Conservation (phyloP, 2,888 invertebrate genomes). For the Euzetes globulus region DNA sequence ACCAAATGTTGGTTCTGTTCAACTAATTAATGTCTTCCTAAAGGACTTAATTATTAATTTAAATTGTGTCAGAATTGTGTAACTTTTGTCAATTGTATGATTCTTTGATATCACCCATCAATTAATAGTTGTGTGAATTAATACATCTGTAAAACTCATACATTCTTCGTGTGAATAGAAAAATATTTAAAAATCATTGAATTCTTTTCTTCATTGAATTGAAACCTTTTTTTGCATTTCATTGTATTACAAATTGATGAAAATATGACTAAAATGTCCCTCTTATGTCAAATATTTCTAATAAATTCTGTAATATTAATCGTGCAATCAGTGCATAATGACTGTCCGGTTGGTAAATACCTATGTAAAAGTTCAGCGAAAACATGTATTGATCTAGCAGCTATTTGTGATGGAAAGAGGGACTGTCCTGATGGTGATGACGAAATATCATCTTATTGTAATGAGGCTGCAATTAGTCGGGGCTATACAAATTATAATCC, state of each 20-base stretch:
- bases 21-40: too few species aligned
- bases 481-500: slow-evolving; percentile 5
- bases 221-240: too few species aligned
- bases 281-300: not conserved
- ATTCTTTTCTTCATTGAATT: too few species aligned
- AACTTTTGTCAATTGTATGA: too few species aligned
- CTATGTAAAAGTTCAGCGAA: not conserved
- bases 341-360: slow-evolving; percentile 9
- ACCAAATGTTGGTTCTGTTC: too few species aligned
- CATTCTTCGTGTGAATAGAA: not conserved
- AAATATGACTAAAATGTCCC: not conserved
- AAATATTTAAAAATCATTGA: too few species aligned
- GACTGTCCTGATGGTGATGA: slow-evolving; percentile 35
- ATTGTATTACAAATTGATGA: too few species aligned
- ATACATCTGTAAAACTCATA: slow-evolving; percentile 17
- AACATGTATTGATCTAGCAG: not conserved
- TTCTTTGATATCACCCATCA: too few species aligned
- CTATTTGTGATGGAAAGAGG: slow-evolving; percentile 25
- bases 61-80: too few species aligned
- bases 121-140: not conserved
- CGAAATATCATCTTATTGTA: slow-evolving; percentile 12
- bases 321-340: not conserved
- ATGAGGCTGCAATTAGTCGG: not conserved
- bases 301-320: not conserved
- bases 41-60: too few species aligned